Percentiles rank a stretch among this genome's conserved stretches.
phyloP scores from a whole-genome alignment of 2,113 vertebrate genomes.

The Antechinus stuartii region DNA sequence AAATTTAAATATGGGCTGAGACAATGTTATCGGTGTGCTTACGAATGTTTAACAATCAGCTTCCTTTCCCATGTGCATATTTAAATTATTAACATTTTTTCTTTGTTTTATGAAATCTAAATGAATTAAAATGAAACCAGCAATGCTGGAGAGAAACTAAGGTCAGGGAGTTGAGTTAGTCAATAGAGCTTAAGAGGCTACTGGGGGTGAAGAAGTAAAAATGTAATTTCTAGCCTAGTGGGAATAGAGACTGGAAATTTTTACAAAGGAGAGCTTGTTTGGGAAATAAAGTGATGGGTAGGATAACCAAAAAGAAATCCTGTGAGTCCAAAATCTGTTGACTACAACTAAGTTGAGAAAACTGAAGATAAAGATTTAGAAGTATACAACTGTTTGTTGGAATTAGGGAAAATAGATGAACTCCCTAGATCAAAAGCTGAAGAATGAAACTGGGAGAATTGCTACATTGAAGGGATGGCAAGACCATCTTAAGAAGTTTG shows the following conservation, averaged over 20 bases:
- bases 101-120: background rate
- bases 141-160: background rate
- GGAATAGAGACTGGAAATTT: background rate
- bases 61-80: background rate
- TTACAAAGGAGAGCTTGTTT: background rate
- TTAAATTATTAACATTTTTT: background rate
- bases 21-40: background rate
- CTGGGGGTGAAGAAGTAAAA: background rate
- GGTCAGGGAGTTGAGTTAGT: background rate
- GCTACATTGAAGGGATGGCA: background rate
- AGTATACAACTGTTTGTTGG: background rate
- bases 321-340: background rate
- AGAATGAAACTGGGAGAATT: background rate
- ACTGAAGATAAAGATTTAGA: background rate
- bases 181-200: background rate
- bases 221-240: background rate
- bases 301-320: background rate
- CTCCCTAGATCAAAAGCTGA: background rate
- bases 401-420: background rate
- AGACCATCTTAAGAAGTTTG: background rate
- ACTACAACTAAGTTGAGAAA: background rate
- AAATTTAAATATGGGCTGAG: background rate
- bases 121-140: background rate
- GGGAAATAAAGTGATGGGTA: background rate
- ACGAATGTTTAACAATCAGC: background rate